Percentiles rank a stretch among this genome's conserved stretches.
Conservation (phyloP, 1,140 invertebrate species). For the Lanistes nyassanus region DNA sequence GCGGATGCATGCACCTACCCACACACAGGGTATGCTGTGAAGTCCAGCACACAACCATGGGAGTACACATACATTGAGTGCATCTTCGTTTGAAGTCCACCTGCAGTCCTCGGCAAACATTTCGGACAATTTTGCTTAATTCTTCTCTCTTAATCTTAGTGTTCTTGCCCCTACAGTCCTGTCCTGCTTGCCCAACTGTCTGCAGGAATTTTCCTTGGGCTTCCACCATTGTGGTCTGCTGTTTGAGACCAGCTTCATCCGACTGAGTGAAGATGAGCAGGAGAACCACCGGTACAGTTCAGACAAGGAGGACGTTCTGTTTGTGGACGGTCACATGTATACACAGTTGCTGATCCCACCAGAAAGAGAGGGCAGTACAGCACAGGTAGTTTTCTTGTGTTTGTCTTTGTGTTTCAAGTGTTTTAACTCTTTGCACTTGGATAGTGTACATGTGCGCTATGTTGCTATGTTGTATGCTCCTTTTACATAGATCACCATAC, state of each 20-base stretch:
- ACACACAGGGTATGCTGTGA: too few species aligned
- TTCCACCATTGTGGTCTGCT: conserved; percentile 31
- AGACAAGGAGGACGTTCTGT: conserved; percentile 45
- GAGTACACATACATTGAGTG: too few species aligned
- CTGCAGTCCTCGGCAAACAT: too few species aligned
- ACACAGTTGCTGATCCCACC: conserved; percentile 24
- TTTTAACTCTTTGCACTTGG: not conserved
- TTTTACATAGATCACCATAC: too few species aligned
- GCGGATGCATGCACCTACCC: too few species aligned
- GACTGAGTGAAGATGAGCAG: conserved; percentile 45
- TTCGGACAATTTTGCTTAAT: not conserved
- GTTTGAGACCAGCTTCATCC: conserved; percentile 26
- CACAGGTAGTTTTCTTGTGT: not conserved
- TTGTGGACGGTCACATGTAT: conserved; percentile 47
- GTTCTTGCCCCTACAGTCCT: not conserved
- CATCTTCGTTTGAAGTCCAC: too few species aligned
- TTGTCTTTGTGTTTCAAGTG: not conserved
- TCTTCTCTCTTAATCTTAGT: not conserved
- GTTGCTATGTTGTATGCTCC: not conserved
- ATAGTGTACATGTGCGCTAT: not conserved
- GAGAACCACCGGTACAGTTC: conserved; percentile 42
- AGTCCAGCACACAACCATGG: too few species aligned
- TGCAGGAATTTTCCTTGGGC: conserved; percentile 43
- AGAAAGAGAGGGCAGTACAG: conserved; percentile 7
- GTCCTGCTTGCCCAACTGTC: conserved; percentile 1